A percentile compares a stretch with the other conserved stretches of the same genome.
These are phyloP conservation scores for Cataglyphis rosenhaueri DNA, from an alignment of 2,888 invertebrate species.

Conservation along the genomic window DNA sequence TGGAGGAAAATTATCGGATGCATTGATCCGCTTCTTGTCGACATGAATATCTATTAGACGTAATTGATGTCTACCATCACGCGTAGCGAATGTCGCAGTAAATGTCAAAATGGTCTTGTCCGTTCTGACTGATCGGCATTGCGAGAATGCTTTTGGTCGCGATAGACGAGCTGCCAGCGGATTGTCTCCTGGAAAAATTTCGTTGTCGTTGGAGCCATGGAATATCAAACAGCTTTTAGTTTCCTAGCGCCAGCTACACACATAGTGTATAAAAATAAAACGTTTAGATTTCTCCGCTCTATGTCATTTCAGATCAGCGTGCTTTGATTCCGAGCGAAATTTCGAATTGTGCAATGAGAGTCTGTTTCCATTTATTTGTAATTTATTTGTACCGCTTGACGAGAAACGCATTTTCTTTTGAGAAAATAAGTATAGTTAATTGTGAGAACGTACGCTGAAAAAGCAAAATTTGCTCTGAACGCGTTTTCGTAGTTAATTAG, in stretches of 20 bases:
- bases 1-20: slow-evolving; percentile 59
- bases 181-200: slow-evolving; percentile 57
- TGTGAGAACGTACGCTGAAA: neutral
- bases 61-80: slow-evolving; percentile 74
- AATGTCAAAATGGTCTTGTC: slow-evolving; percentile 66
- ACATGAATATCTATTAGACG: slow-evolving; percentile 77
- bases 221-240: slow-evolving; percentile 33
- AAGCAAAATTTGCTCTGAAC: neutral
- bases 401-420: neutral
- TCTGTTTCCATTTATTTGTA: neutral
- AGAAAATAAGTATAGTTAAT: neutral
- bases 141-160: slow-evolving; percentile 48
- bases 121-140: slow-evolving; percentile 61
- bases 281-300: neutral
- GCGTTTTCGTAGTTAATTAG: slow-evolving; percentile 32
- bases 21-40: slow-evolving; percentile 68
- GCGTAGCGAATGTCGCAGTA: slow-evolving; percentile 63
- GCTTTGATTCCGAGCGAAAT: slow-evolving; percentile 16
- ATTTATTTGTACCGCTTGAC: neutral
- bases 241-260: slow-evolving; percentile 6
- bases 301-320: slow-evolving; percentile 1
- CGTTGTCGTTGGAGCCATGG: slow-evolving; percentile 30
- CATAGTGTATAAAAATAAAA: neutral
- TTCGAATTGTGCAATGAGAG: neutral
- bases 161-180: slow-evolving; percentile 49